Base-by-base conservation (phyloP, 2,113 vertebrate species). In the Setophaga petechia region DNA sequence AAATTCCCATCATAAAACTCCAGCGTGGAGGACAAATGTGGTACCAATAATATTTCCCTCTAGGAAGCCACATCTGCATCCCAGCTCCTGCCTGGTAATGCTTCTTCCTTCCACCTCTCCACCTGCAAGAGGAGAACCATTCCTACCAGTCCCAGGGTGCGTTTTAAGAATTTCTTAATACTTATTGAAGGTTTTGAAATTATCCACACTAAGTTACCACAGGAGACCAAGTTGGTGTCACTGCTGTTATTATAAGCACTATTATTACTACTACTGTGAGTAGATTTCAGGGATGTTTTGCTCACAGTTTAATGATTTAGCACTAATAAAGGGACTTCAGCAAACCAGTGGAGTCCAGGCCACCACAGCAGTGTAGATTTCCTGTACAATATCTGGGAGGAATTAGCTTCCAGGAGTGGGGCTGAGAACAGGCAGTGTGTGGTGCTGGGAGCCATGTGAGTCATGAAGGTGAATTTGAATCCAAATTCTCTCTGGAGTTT, bases 171-270 rank as follows among this genome's bases (percentile, higher is more conserved):
- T 39, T 76, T 55, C 59, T 83, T 76, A 87, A 93, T 72, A 57
- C 19, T 75, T 76, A 87, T 31, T 61, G 25, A 87, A 84, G 87
- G 74, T 78, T 94, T 94, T 68, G 57, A 84, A 93, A 87, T 68
- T 78, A 90, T 47, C 44, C 37, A 59, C 69, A 65, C 51, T 52
- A 84, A 72, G n/a, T 19, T 57, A 0, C 89, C 62, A 43, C 77
- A 75, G 86, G 91, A 86, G 57, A 92, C 23, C 24, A 59, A 90
- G 67, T 47, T 46, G 63, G 81, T 83, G 54, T 43, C 74, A 80
- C 23, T 91, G 69, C 52, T 55, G 43, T 65, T 78, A 67, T 88
- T 85, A 58, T 30, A 37, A 78, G 65, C 54, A 86, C 74, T 76
- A 19, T 84, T 86, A 89, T 93, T 90, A 69, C 39, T 61, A 30